A percentile compares a stretch with the other conserved stretches of the same genome.
Evolutionary conservation across 2,113 vertebrate species (phyloP).

Genomic region (Clarias batrachus): DNA sequence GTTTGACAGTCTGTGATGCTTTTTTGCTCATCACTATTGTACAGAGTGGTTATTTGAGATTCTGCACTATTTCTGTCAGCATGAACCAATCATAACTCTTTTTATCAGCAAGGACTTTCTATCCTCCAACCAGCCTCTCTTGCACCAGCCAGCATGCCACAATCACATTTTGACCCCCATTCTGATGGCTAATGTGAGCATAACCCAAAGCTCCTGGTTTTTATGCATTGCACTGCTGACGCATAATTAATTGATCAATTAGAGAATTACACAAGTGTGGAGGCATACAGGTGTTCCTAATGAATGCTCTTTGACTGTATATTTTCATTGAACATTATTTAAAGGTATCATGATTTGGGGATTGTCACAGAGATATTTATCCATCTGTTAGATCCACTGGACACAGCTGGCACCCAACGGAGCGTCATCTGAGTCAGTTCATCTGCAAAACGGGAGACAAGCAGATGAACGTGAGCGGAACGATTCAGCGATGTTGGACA

Average conservation of each 20-base stretch:
- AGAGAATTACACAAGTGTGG: neutral
- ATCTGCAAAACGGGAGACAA: conserved; percentile 51
- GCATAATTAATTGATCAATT: neutral
- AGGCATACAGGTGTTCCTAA: neutral
- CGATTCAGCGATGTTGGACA: neutral
- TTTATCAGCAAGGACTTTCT: neutral
- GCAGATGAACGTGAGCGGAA: neutral
- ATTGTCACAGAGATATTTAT: neutral
- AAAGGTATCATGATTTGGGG: too few relatives aligned
- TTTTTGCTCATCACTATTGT: neutral
- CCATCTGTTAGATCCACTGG: conserved; percentile 65
- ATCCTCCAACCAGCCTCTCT: neutral
- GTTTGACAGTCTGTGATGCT: neutral
- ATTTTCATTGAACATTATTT: neutral
- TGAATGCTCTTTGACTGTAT: neutral
- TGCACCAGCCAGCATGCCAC: neutral
- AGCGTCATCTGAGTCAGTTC: conserved; percentile 25
- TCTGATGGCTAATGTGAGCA: neutral
- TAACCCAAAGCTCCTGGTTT: neutral
- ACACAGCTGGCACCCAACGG: conserved; percentile 56
- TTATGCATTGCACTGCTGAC: neutral
- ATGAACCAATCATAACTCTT: neutral
- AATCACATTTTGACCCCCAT: neutral
- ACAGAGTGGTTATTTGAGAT: neutral
- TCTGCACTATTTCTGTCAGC: neutral